phyloP scores from a whole-genome alignment of 2,113 vertebrate species.

The Neoarius graeffei region DNA sequence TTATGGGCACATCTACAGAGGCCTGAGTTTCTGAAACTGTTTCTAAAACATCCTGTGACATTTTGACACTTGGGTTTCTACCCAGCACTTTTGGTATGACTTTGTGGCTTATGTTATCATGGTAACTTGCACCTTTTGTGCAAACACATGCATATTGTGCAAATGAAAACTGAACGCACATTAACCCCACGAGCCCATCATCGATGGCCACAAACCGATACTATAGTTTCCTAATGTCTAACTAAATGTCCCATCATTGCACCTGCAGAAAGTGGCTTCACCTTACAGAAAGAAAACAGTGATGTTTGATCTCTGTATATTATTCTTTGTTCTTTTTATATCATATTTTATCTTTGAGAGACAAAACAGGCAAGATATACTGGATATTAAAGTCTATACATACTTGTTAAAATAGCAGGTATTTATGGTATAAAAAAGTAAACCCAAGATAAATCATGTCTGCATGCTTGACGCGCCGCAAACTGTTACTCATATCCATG shows the following conservation, averaged over 20 bases:
- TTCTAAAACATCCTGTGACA: background rate
- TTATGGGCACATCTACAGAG: background rate
- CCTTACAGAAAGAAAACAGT: background rate
- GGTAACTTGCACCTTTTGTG: background rate
- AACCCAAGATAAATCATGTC: too few relatives aligned
- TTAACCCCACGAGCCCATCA: background rate
- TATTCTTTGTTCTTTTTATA: background rate
- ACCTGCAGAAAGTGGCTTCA: background rate
- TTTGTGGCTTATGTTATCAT: background rate
- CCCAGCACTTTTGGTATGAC: background rate
- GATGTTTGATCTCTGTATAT: background rate
- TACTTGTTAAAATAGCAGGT: background rate
- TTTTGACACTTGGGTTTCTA: background rate
- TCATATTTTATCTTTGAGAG: background rate
- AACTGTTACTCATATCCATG: too few relatives aligned
- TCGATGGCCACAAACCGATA: background rate
- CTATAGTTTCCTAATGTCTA: background rate
- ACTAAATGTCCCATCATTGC: background rate
- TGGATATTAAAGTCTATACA: background rate
- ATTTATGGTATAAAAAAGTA: background rate
- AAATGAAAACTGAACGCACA: background rate
- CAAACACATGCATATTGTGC: background rate
- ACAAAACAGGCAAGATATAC: background rate
- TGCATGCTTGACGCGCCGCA: too few relatives aligned
- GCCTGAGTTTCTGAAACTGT: background rate